Evolutionary conservation across 2,113 vertebrate species (phyloP).

Genomic region (Mus spicilegus): DNA sequence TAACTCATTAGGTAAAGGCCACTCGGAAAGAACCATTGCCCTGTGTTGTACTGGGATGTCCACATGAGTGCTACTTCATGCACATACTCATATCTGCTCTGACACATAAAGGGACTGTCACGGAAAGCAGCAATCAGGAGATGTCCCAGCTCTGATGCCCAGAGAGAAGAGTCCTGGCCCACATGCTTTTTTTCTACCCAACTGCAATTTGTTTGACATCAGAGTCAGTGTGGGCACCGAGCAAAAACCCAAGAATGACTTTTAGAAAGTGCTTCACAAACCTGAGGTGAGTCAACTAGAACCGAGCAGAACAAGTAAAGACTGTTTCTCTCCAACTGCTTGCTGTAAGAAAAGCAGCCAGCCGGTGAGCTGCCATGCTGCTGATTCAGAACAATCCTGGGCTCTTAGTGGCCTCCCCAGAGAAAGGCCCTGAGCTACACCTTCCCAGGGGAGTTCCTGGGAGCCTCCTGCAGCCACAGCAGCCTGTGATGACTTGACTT

Average conservation of each 20-base stretch:
- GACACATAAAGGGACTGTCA: background rate
- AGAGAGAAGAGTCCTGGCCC: background rate
- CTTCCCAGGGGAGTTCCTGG: background rate
- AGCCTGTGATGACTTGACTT: conserved; percentile 4
- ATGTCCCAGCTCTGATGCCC: background rate
- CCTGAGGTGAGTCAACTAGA: background rate
- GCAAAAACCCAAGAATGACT: background rate
- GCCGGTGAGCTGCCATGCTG: background rate
- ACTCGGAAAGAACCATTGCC: background rate
- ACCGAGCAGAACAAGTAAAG: background rate
- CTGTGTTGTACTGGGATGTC: background rate
- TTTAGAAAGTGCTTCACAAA: conserved; percentile 33
- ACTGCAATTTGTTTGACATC: background rate
- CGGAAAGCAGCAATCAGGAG: background rate
- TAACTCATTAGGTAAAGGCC: background rate
- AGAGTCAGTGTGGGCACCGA: background rate
- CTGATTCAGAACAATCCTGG: conserved; percentile 11
- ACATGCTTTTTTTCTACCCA: background rate
- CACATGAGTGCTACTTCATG: too few species aligned
- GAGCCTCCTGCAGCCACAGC: background rate
- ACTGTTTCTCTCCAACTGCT: background rate
- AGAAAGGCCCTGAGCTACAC: conserved; percentile 9
- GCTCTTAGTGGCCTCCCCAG: conserved; percentile 6
- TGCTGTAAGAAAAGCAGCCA: background rate
- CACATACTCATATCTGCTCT: background rate